Percentiles rank a stretch among this genome's conserved stretches.
These are phyloP conservation scores for Vanessa tameamea DNA, from an alignment of 1,140 invertebrate genomes.

Conservation along the genomic window DNA sequence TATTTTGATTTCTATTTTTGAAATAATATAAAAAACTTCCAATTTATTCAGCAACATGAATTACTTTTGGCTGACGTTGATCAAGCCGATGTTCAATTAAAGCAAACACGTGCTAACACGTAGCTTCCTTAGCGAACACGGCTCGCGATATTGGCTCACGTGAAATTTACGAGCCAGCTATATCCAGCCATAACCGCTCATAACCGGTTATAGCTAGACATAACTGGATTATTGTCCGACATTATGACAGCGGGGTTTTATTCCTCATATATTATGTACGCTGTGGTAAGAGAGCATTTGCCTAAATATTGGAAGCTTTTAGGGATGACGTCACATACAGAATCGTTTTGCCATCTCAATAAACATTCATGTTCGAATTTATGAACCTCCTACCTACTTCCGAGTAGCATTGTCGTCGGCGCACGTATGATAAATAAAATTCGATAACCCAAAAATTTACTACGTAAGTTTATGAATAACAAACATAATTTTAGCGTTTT, in stretches of 20 bases:
- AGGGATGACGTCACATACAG: slow-evolving; percentile 34
- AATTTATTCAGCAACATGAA: neutral
- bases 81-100: slow-evolving; percentile 61
- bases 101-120: slow-evolving; percentile 40
- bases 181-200: slow-evolving; percentile 37
- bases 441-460: slow-evolving; percentile 2
- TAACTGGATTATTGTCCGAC: slow-evolving; percentile 56
- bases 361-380: slow-evolving; percentile 35
- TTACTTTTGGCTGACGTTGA: slow-evolving; percentile 31
- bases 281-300: slow-evolving; percentile 38
- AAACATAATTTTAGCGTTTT: neutral
- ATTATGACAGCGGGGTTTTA: slow-evolving; percentile 42
- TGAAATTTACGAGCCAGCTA: slow-evolving; percentile 59
- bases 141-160: slow-evolving; percentile 58
- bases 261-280: slow-evolving; percentile 40
- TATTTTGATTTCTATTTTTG: neutral
- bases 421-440: slow-evolving; percentile 7
- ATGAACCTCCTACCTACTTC: slow-evolving; percentile 24
- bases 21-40: neutral
- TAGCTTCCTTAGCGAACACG: slow-evolving; percentile 48
- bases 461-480: neutral
- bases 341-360: slow-evolving; percentile 38
- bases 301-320: slow-evolving; percentile 43
- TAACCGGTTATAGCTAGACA: slow-evolving; percentile 52
- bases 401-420: neutral